These are phyloP conservation scores for Aulostomus chinensis DNA, from an alignment of 2,797 vertebrate genomes.

Conservation along the genomic window DNA sequence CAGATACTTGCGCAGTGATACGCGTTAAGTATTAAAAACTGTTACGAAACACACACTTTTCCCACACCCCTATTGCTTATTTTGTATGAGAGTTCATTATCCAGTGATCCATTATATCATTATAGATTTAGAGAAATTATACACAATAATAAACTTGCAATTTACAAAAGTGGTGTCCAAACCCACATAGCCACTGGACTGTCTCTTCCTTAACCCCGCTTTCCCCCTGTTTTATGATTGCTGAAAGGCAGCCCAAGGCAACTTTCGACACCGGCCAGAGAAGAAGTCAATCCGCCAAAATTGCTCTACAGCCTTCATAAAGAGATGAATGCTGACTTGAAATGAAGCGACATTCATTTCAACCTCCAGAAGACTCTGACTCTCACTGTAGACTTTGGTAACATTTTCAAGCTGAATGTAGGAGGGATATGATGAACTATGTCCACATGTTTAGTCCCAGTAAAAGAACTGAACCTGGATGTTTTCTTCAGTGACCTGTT, in stretches of 20 bases:
- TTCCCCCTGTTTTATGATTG: constrained; percentile 52
- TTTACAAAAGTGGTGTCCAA: constrained; percentile 39
- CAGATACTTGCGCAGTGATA: background rate
- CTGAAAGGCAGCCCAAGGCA: constrained; percentile 50
- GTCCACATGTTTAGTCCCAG: constrained; percentile 8
- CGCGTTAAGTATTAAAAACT: no score
- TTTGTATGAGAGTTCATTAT: constrained; percentile 12
- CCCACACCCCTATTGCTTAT: constrained; percentile 4
- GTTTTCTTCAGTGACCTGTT: constrained; percentile 39
- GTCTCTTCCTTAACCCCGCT: constrained; percentile 26
- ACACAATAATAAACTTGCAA: constrained; percentile 29
- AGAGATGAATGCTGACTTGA: constrained; percentile 6
- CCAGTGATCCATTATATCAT: constrained; percentile 1
- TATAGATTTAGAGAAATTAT: constrained; percentile 13
- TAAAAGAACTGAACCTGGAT: constrained; percentile 9
- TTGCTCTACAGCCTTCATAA: constrained; percentile 36
- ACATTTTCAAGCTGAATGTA: constrained; percentile 6
- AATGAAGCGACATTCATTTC: constrained; percentile 4
- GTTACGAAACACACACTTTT: no score
- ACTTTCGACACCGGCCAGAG: constrained; percentile 58
- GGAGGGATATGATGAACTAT: constrained; percentile 1
- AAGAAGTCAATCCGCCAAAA: constrained; percentile 38
- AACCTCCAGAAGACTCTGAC: constrained; percentile 9
- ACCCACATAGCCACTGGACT: constrained; percentile 35
- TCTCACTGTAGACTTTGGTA: constrained; percentile 17